These are phyloP conservation scores for Lerista edwardsae DNA, from an alignment of 2,797 vertebrate species.

Conservation along the genomic window DNA sequence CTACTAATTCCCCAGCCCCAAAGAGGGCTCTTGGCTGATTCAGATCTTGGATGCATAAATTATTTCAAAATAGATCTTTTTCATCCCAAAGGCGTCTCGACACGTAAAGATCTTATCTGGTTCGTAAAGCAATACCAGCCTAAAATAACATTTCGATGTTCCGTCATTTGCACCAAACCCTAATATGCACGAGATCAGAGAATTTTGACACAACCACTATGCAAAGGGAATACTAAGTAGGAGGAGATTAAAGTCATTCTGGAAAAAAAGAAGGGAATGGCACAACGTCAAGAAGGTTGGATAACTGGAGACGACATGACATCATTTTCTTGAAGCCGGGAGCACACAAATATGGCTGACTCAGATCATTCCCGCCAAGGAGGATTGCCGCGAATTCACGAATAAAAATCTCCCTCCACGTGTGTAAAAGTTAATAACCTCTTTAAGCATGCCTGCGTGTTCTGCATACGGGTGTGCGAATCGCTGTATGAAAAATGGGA, in stretches of 20 bases:
- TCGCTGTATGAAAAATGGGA: too few relatives aligned
- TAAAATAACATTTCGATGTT: constrained; percentile 11
- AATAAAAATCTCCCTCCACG: too few relatives aligned
- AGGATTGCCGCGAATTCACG: too few relatives aligned
- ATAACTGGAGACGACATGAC: too few relatives aligned
- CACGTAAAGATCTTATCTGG: neutral
- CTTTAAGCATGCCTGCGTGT: too few relatives aligned
- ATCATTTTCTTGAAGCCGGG: too few relatives aligned
- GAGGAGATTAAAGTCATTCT: constrained; percentile 39
- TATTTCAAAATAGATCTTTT: constrained; percentile 9
- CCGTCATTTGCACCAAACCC: constrained; percentile 27
- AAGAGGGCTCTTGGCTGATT: neutral
- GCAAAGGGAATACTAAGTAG: constrained; percentile 20
- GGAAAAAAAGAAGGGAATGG: constrained; percentile 6
- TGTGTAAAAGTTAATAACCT: too few relatives aligned
- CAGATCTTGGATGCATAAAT: neutral
- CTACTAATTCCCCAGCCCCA: neutral
- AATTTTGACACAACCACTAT: constrained; percentile 24
- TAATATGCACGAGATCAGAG: constrained; percentile 12
- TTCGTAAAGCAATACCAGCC: constrained; percentile 26
- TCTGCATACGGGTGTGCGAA: too few relatives aligned
- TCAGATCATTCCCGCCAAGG: too few relatives aligned
- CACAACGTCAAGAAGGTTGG: too few relatives aligned
- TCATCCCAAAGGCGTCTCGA: neutral
- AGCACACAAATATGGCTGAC: too few relatives aligned